Base-by-base conservation (phyloP, 2,888 invertebrate species). In the Ceraclea dissimilis region DNA sequence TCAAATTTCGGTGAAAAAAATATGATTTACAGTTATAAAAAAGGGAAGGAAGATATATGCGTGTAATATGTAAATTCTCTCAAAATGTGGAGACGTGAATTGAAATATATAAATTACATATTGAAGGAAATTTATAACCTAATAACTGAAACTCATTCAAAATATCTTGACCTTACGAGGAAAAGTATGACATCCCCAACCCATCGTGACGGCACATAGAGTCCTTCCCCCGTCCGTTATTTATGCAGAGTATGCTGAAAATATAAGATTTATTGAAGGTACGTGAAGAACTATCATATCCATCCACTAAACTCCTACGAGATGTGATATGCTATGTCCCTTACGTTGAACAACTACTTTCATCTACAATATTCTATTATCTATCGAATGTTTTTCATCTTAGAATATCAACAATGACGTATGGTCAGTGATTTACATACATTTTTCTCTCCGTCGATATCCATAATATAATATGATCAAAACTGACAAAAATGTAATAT, bases 181-280 rank as follows among this genome's bases (percentile, higher is more conserved):
- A 39, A 13, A 39, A 39, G 39, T 39, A 39, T 16, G 39, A 16
- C 39, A 13, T 16, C 13, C 39, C n/a, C 13, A 13, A 13, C 39
- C 39, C 39, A 16, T 39, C 26, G 26, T 26, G 1, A 17, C 47
- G n/a, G 1, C 11, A n/a, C 16, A n/a, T 16, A n/a, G 26, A 26
- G 16, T 18, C 22, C 49, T 16, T 17, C 31, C 20, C 44, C 8
- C 47, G 20, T 17, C 56, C 56, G 59, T 62, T 62, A 62, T 62
- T 62, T 62, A 62, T 62, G 60, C 61, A 62, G 56, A 60, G 57
- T 56, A 58, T 56, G 60, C 61, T 58, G 59, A 62, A 59, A 62
- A 58, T 62, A 53, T 49, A 53, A 62, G 61, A 62, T 62, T 62
- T 62, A 62, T 62, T 39, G 61, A 52, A 33, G 56, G 53, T 48